These are phyloP conservation scores for Trichonephila inaurata DNA, from an alignment of 1,140 invertebrate genomes.

Conservation along the genomic window DNA sequence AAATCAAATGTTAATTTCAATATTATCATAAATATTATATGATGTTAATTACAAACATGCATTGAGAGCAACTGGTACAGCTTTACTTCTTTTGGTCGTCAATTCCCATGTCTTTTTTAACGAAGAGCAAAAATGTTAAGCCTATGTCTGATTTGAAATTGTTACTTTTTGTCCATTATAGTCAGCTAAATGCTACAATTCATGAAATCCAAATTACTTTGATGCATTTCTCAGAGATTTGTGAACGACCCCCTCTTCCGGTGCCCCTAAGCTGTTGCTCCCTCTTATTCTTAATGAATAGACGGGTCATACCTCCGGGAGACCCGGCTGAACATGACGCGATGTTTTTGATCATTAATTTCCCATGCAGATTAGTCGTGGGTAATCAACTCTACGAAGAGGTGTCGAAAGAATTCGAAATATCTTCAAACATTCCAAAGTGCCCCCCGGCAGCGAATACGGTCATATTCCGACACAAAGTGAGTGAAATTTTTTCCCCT, in stretches of 20 bases:
- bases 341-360: slow-evolving; percentile 71
- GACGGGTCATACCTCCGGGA: slow-evolving; percentile 58
- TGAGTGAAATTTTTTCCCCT: slow-evolving; percentile 24
- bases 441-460: neutral
- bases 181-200: no score
- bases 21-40: no score
- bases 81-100: no score
- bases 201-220: neutral
- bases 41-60: no score
- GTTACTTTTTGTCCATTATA: no score
- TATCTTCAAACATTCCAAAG: slow-evolving; percentile 56
- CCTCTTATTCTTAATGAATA: slow-evolving; percentile 62
- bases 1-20: no score
- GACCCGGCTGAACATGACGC: slow-evolving; percentile 37
- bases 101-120: no score
- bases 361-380: slow-evolving; percentile 68
- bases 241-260: neutral
- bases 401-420: slow-evolving; percentile 67
- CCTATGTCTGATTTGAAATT: no score
- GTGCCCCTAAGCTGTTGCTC: slow-evolving; percentile 46
- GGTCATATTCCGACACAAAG: slow-evolving; percentile 20
- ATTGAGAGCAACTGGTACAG: no score
- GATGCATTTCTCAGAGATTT: neutral
- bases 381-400: slow-evolving; percentile 64
- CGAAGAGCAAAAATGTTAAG: no score